Evolutionary conservation across 2,888 invertebrate genomes (phyloP), one percentile per base, ranked within the genome.

Genomic region (Laspeyria flexula): DNA sequence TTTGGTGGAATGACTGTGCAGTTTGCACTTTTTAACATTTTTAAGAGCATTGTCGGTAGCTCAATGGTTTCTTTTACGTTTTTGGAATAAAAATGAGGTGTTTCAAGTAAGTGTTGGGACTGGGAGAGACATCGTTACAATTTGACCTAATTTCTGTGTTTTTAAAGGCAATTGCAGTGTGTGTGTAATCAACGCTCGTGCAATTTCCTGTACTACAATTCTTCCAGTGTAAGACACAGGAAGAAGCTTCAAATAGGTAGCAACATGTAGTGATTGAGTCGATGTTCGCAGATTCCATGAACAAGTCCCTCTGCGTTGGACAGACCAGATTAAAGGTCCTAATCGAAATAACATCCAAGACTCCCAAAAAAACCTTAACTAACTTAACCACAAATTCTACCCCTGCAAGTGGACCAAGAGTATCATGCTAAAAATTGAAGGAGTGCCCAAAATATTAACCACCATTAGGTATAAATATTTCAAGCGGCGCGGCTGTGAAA

Each of bases 391-490:
- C 29, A 25, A 55, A 53, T 65, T 60, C 54, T 65, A 65, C 60
- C 50, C 40, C 40, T 31, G 37, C 10, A 60, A 53, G 70, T 44
- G 61, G 66, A 56, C 38, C 47, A 25, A 25, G 54, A 69, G 53
- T 54, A 60, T 52, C 34, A 31, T 39, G 55, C 62, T 60, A 69
- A 65, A 65, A 65, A 65, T 69, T 53, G 37, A 40, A 3, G 1
- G 47, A 53, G 50, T 46, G 50, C 40, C 66, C 43, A 69, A 71
- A 71, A 71, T 71, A 59, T 66, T 66, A 67, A 66, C 52, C 18
- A 43, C 38, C 53, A 73, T 71, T 64, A n/a, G n/a, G n/a, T n/a
- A n/a, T n/a, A n/a, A 73, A 73, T 76, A 75, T 71, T 65, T n/a
- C 60, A 70, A 74, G 46, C 38, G 59, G 62, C 34, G 43, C 53